Percentiles rank a stretch among this genome's conserved stretches.
phyloP scores from a whole-genome alignment of 1,140 invertebrate species.

The Saccostrea glomerata region DNA sequence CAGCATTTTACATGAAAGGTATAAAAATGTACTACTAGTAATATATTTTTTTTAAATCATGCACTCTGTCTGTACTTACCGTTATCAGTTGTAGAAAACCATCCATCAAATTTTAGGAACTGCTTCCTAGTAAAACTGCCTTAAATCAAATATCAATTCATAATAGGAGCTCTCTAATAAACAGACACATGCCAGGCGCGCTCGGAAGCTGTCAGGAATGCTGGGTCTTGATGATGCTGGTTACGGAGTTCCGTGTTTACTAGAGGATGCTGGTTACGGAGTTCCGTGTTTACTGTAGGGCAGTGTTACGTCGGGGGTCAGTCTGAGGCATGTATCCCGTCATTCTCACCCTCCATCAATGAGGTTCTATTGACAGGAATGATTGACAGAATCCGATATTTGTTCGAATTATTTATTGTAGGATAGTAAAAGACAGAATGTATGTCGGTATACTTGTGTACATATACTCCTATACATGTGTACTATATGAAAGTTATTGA shows the following conservation, averaged over 20 bases:
- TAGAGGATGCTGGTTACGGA: not conserved
- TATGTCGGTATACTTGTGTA: no score
- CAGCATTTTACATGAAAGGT: no score
- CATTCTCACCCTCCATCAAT: not conserved
- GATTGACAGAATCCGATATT: not conserved
- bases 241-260: not conserved
- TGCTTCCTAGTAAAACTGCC: not conserved
- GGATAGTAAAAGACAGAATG: no score
- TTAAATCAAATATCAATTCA: constrained; percentile 29
- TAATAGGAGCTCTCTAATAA: not conserved
- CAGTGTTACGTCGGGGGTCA: not conserved
- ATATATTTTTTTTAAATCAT: no score
- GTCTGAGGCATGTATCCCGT: not conserved
- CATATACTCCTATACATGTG: no score
- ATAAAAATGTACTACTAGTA: no score
- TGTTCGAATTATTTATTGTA: not conserved
- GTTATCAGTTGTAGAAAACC: no score
- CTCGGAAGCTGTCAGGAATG: constrained; percentile 11
- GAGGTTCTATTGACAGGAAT: not conserved
- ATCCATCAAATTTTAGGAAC: not conserved
- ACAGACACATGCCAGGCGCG: constrained; percentile 10
- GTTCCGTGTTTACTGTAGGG: not conserved
- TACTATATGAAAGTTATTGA: no score
- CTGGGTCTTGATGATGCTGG: not conserved
- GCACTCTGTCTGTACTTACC: no score